A percentile compares a stretch with the other conserved stretches of the same genome.
Conservation (phyloP, 2,797 vertebrate species). For the Diglossa cyanea region DNA sequence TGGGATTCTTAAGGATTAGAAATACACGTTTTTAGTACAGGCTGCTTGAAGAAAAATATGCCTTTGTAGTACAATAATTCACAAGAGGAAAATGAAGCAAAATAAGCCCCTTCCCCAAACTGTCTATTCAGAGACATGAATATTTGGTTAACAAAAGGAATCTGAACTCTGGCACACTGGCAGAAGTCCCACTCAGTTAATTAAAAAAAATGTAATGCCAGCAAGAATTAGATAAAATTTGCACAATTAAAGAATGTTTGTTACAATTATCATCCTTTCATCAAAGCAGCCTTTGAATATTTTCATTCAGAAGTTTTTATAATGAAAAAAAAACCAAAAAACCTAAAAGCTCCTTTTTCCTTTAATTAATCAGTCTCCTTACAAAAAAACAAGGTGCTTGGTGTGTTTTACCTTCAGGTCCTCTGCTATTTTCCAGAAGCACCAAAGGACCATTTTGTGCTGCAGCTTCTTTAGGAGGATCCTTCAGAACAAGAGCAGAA, state of each 20-base stretch:
- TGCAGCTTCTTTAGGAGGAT: constrained; percentile 24
- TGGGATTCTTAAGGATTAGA: not conserved
- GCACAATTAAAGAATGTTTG: not conserved
- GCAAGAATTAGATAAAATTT: not conserved
- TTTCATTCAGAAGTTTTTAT: not conserved
- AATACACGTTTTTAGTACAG: not conserved
- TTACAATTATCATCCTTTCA: not conserved
- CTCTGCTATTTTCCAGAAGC: constrained; percentile 14
- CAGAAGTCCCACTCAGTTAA: not conserved
- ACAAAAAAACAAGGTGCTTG: not conserved
- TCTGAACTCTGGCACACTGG: not conserved
- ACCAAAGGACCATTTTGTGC: not conserved
- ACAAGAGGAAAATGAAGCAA: not conserved
- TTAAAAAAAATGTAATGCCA: not conserved
- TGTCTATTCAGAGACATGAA: not conserved
- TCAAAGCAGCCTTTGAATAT: not conserved
- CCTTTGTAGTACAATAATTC: not conserved
- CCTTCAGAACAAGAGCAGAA: constrained; percentile 32
- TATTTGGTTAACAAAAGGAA: not conserved
- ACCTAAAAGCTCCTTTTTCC: not conserved
- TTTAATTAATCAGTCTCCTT: not conserved
- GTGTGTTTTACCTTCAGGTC: constrained; percentile 53
- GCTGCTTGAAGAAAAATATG: not conserved
- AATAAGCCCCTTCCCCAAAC: not conserved
- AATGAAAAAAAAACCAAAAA: not conserved